A percentile compares a stretch with the other conserved stretches of the same genome.
Conservation (phyloP, 1,140 invertebrate genomes). For the Cephus cinctus region DNA sequence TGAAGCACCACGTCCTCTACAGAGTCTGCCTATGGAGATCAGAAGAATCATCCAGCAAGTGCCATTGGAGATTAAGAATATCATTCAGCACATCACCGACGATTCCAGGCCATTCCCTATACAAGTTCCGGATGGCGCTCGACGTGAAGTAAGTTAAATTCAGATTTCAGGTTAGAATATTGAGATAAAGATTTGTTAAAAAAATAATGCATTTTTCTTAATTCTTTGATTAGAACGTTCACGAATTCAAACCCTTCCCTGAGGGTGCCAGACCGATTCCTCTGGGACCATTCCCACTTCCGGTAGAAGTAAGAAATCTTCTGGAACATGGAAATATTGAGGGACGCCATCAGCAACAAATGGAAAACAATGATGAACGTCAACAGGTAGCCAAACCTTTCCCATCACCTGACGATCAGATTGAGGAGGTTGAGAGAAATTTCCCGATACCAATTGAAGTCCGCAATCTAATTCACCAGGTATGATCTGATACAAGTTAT, state of each 20-base stretch:
- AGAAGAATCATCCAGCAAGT: constrained; percentile 46
- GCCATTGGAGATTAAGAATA: constrained; percentile 46
- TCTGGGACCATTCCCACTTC: constrained; percentile 43
- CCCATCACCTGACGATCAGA: constrained; percentile 37
- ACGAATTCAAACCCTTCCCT: constrained; percentile 46
- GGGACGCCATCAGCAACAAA: constrained; percentile 29
- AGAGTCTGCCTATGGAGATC: constrained; percentile 45
- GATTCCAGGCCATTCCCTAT: constrained; percentile 35
- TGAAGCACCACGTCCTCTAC: constrained; percentile 38
- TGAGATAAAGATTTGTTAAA: constrained; percentile 1
- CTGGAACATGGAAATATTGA: constrained; percentile 48
- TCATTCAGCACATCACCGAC: constrained; percentile 46
- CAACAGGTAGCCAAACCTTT: constrained; percentile 41
- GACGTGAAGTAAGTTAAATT: constrained; percentile 37
- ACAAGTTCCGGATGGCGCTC: constrained; percentile 38
- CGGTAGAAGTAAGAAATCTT: constrained; percentile 47
- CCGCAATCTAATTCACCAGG: constrained; percentile 46
- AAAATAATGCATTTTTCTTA: not conserved
- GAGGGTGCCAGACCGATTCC: constrained; percentile 39
- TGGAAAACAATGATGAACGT: constrained; percentile 35
- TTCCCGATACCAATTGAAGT: constrained; percentile 45
- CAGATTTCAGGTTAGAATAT: constrained; percentile 1
- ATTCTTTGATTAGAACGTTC: constrained; percentile 20
- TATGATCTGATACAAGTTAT: constrained; percentile 12
- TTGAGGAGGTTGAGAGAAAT: constrained; percentile 41